A percentile compares a stretch with the other conserved stretches of the same genome.
Evolutionary conservation across 1,140 invertebrate genomes (phyloP).

Genomic region (Frieseomelitta varia): DNA sequence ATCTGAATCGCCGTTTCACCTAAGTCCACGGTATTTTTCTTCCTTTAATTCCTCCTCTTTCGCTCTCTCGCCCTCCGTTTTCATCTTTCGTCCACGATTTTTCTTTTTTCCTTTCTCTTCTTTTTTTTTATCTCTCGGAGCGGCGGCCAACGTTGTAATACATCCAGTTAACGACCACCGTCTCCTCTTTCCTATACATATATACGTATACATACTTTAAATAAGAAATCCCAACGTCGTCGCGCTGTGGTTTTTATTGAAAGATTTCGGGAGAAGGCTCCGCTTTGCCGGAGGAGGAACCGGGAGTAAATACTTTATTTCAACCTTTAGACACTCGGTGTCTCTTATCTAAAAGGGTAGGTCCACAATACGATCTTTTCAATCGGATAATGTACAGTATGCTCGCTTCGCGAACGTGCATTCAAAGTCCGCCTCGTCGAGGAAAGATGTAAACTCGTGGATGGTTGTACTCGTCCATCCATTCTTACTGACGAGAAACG

Average conservation of each 20-base stretch:
- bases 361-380: conserved; percentile 25
- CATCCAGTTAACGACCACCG: conserved; percentile 35
- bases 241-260: conserved; percentile 8
- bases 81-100: background rate
- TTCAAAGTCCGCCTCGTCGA: background rate
- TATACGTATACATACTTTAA: conserved; percentile 22
- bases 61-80: background rate
- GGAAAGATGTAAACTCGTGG: background rate
- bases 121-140: conserved; percentile 10
- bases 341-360: conserved; percentile 15
- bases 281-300: background rate
- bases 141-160: conserved; percentile 28
- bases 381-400: background rate
- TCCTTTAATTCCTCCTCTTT: background rate
- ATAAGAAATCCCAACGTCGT: conserved; percentile 42
- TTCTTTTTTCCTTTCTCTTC: no score
- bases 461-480: background rate
- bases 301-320: conserved; percentile 32
- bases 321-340: conserved; percentile 14
- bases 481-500: background rate
- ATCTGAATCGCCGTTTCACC: conserved; percentile 10
- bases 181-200: background rate
- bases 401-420: background rate
- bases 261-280: conserved; percentile 5
- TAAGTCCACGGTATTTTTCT: conserved; percentile 9